phyloP scores from a whole-genome alignment of 2,797 vertebrate genomes.

The Salarias fasciatus region DNA sequence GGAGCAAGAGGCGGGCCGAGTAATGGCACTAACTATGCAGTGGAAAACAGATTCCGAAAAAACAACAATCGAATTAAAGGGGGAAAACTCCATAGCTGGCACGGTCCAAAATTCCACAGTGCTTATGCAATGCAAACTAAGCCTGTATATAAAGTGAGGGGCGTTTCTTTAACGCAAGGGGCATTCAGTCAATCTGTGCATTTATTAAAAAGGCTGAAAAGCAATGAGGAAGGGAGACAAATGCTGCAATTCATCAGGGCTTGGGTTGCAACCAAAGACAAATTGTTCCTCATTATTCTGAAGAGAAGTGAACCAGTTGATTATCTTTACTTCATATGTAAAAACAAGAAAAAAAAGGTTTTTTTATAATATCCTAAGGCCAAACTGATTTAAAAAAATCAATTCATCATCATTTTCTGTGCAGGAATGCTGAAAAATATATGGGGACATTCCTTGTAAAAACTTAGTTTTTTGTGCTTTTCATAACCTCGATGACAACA shows the following conservation, averaged over 20 bases:
- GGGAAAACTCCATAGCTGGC: conserved; percentile 25
- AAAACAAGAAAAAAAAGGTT: not conserved
- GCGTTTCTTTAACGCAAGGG: conserved; percentile 8
- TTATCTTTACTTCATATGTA: not conserved
- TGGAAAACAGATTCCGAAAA: conserved; percentile 50
- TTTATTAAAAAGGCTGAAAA: not conserved
- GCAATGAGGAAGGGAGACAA: not conserved
- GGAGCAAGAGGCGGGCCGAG: not conserved
- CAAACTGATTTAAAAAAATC: too few species aligned
- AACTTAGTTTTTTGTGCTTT: too few species aligned
- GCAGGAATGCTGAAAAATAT: not conserved
- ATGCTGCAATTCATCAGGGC: not conserved
- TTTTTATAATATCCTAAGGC: too few species aligned
- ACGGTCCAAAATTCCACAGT: conserved; percentile 37
- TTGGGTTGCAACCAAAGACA: not conserved
- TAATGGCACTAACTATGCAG: conserved; percentile 45
- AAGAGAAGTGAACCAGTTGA: not conserved
- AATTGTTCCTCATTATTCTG: not conserved
- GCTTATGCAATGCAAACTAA: conserved; percentile 39
- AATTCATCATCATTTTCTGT: not conserved
- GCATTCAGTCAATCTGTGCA: not conserved
- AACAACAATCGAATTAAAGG: conserved; percentile 44
- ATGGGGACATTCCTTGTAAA: not conserved
- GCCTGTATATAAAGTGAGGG: conserved; percentile 7
- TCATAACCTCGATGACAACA: too few species aligned